These are phyloP conservation scores for Sebastes elongatus DNA, from an alignment of 2,797 vertebrate genomes.

Conservation along the genomic window DNA sequence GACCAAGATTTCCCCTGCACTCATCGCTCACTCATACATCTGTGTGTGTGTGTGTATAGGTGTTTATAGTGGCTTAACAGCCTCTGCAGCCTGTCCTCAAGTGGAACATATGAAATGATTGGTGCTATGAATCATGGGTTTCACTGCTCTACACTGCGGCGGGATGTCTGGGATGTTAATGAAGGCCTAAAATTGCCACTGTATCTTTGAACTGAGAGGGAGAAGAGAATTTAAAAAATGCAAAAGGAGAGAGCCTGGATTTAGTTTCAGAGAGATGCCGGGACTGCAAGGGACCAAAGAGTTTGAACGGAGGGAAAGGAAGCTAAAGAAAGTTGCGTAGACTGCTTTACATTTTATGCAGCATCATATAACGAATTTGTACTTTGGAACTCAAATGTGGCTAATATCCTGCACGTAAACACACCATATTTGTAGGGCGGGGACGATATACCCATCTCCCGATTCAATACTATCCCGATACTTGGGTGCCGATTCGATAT, in stretches of 20 bases:
- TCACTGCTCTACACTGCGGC: conserved; percentile 40
- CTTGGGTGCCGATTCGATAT: too few relatives aligned
- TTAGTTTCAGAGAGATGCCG: conserved; percentile 22
- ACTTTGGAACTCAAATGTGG: neutral
- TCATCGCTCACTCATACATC: conserved; percentile 58
- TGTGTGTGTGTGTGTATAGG: conserved; percentile 36
- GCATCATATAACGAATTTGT: neutral
- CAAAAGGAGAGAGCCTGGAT: conserved; percentile 35
- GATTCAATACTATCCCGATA: too few relatives aligned
- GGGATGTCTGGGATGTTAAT: conserved; percentile 58
- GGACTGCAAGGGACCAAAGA: conserved; percentile 14
- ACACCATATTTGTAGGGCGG: too few relatives aligned
- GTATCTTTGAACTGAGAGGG: conserved; percentile 55
- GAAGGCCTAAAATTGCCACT: conserved; percentile 60
- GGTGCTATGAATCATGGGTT: conserved; percentile 62
- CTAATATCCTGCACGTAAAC: neutral
- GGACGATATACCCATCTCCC: too few relatives aligned
- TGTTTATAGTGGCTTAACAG: conserved; percentile 63
- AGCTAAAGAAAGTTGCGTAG: conserved; percentile 7
- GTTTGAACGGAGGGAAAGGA: conserved; percentile 4
- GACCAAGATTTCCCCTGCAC: conserved; percentile 62
- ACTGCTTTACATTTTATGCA: neutral
- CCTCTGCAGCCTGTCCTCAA: conserved; percentile 56
- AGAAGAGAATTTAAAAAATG: conserved; percentile 49
- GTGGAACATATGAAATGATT: conserved; percentile 69